Evolutionary conservation across 1,140 invertebrate species (phyloP), one percentile per base, ranked within the genome.

Genomic region (Araneus ventricosus): DNA sequence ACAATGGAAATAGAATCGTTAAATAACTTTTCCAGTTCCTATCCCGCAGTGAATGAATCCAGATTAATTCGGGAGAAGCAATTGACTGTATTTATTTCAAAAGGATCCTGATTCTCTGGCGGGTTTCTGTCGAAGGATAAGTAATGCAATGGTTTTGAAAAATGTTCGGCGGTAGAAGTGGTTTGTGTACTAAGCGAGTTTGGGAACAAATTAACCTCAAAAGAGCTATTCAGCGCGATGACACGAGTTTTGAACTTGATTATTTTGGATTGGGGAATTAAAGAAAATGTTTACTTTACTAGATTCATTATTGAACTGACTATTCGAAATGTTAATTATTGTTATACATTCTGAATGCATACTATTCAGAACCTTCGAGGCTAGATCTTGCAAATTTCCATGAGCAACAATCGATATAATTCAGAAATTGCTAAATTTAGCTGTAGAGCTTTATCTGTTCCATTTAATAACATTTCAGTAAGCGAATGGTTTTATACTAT

Each of bases 1-100:
- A 82, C 80, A 82, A 82, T 82, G 80, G 41, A n/a, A 39, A 14
- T 10, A 22, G 45, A 82, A 82, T 82, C 80, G 45, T 24, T 10
- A 24, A 22, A n/a, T 39, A 82, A 82, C 37, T 34, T 75, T 82
- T 7, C 39, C 20, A 45, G 80, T 82, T 82, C 39, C 41, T 52
- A 30, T 27, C 10, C 39, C n/a, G 24, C 37, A 4, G 39, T 10
- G 80, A 82, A 82, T 82, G 41, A 52, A 45, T 82, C 80, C 41
- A 45, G 39, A 52, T 82, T 41, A 82, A 82, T 82, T 45, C 37
- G 7, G 70, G n/a, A 20, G 4, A 5, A 4, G 34, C 20, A 17
- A 22, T 20, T 14, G n/a, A 14, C 27, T 27, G 8, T n/a, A n/a
- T 27, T n/a, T 27, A 10, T 6, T n/a, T 75, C 34, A 14, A 75